Evolutionary conservation across 2,888 invertebrate species (phyloP).

Genomic region (Rhogogaster chlorosoma): DNA sequence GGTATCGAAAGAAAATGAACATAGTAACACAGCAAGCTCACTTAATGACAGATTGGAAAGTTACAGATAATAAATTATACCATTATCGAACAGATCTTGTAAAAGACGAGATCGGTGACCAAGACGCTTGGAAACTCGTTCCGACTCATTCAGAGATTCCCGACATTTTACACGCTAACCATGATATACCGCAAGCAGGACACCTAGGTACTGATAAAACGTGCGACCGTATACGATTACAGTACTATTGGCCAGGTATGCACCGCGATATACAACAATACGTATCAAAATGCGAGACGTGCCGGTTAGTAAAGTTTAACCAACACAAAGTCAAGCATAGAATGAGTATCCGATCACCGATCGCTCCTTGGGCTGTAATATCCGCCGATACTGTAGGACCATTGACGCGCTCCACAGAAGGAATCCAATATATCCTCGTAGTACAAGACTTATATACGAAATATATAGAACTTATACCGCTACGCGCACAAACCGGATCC

Average conservation of each 20-base stretch:
- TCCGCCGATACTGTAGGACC: neutral
- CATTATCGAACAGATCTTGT: neutral
- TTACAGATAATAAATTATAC: neutral
- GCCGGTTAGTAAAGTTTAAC: neutral
- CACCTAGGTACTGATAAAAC: neutral
- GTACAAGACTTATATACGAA: neutral
- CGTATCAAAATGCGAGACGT: neutral
- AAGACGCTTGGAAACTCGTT: neutral
- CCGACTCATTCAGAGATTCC: neutral
- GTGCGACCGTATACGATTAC: neutral
- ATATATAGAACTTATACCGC: neutral
- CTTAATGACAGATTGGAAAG: neutral
- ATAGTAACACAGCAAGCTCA: too few species aligned
- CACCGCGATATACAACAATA: neutral
- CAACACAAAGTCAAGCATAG: neutral
- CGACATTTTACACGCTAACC: neutral
- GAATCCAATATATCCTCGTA: neutral
- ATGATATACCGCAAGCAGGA: neutral
- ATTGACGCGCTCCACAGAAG: neutral
- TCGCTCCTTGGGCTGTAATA: neutral
- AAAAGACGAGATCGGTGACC: neutral
- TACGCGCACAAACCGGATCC: neutral
- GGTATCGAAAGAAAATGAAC: too few species aligned
- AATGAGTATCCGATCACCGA: neutral
- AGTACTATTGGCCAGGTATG: neutral